Evolutionary conservation across 92 coral and sea anemone species (phyloP).

Genomic region (Epizoanthus stellaris): DNA sequence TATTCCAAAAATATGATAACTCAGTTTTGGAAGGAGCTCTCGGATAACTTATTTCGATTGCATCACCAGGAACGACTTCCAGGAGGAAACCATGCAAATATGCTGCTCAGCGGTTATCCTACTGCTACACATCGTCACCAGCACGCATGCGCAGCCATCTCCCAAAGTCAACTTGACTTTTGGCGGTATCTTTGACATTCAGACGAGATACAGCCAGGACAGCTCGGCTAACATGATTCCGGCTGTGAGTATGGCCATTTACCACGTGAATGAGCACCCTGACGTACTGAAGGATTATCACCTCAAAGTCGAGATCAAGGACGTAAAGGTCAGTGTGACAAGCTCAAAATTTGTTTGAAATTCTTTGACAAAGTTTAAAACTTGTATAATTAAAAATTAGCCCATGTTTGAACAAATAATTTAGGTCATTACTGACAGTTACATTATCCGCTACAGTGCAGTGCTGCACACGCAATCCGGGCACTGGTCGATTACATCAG

Average conservation of each 20-base stretch:
- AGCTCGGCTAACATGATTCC: conserved; percentile 83
- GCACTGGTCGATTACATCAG: conserved; percentile 78
- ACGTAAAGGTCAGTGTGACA: conserved; percentile 59
- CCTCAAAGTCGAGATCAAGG: conserved; percentile 66
- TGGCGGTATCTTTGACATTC: conserved; percentile 77
- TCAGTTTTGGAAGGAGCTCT: too few species aligned
- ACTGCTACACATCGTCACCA: too few species aligned
- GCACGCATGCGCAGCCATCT: neutral
- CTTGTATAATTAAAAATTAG: neutral
- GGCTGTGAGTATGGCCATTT: conserved; percentile 71
- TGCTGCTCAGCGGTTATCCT: too few species aligned
- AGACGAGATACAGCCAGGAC: conserved; percentile 52
- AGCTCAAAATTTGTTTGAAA: too few species aligned
- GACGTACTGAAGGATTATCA: conserved; percentile 59
- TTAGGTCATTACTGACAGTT: neutral
- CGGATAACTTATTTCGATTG: too few species aligned
- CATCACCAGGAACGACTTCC: too few species aligned
- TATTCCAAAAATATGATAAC: too few species aligned
- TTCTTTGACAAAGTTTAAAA: too few species aligned
- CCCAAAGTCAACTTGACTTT: conserved; percentile 60
- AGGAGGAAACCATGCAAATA: too few species aligned
- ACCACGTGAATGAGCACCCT: conserved; percentile 70
- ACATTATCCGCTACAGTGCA: conserved; percentile 55
- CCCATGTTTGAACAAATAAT: neutral
- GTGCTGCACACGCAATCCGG: conserved; percentile 62